Conservation (phyloP, 2,888 invertebrate genomes). For the Tachina grossa region DNA sequence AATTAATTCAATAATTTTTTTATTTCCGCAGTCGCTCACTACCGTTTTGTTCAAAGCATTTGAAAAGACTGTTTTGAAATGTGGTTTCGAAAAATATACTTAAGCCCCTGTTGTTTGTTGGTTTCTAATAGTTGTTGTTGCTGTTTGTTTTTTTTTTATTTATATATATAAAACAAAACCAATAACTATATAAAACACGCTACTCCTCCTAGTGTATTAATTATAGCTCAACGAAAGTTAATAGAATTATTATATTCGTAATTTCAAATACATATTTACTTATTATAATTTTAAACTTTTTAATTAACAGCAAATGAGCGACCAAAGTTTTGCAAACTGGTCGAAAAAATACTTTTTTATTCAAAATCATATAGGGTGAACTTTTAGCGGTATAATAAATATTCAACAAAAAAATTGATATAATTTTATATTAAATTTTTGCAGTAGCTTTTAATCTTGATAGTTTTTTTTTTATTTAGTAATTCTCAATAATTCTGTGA, state of each 20-base stretch:
- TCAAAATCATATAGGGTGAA: no score
- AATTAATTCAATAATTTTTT: background rate
- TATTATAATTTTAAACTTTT: background rate
- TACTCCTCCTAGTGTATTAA: conserved; percentile 15
- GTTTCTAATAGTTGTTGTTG: conserved; percentile 16
- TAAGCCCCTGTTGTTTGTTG: conserved; percentile 17
- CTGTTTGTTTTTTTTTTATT: conserved; percentile 15
- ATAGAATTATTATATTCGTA: conserved; percentile 2
- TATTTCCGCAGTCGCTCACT: conserved; percentile 27
- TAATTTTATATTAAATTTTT: no score
- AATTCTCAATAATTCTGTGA: no score
- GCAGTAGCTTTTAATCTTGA: no score
- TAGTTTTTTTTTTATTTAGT: no score
- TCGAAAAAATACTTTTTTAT: no score
- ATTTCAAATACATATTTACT: background rate
- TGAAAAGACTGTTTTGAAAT: conserved; percentile 54
- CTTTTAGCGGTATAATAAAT: no score
- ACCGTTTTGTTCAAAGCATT: conserved; percentile 52
- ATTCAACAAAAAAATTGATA: no score
- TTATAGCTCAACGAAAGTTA: conserved; percentile 13
- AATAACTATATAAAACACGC: conserved; percentile 25
- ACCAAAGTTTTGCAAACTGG: no score
- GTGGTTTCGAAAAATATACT: conserved; percentile 34
- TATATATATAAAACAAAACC: conserved; percentile 2
- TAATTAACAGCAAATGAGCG: background rate